A percentile compares a stretch with the other conserved stretches of the same genome.
phyloP scores from a whole-genome alignment of 2,797 vertebrate species.

The Poeciliopsis gracilis region DNA sequence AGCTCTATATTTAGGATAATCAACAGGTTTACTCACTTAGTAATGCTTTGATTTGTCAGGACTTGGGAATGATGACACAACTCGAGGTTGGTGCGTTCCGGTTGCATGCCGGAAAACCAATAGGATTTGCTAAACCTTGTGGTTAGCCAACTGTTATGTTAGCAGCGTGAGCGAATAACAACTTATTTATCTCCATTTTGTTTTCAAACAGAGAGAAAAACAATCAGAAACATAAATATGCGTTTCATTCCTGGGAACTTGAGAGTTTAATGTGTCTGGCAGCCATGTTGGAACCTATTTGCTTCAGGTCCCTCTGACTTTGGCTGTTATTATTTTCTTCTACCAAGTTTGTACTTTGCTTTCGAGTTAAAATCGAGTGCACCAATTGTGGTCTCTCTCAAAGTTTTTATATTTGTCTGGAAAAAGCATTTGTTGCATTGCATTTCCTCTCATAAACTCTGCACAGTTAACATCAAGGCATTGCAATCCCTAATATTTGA shows the following conservation, averaged over 20 bases:
- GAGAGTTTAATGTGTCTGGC: neutral
- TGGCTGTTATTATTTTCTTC: neutral
- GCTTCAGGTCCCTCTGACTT: neutral
- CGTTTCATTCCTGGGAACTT: neutral
- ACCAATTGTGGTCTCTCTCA: neutral
- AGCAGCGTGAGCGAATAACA: neutral
- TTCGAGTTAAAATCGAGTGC: neutral
- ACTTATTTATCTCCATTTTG: neutral
- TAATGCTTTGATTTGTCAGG: neutral
- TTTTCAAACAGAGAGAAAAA: neutral
- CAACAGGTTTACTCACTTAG: neutral
- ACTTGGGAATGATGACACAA: neutral
- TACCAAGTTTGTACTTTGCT: neutral
- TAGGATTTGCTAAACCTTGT: neutral
- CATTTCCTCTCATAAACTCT: neutral
- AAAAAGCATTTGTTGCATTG: neutral
- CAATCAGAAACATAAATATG: neutral
- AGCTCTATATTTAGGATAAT: neutral
- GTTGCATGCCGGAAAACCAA: neutral
- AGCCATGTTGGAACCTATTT: neutral
- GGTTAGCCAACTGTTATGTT: neutral
- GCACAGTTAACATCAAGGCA: neutral
- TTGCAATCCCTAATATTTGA: neutral
- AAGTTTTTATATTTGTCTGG: conserved; percentile 2
- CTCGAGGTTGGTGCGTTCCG: neutral